Evolutionary conservation across 2,888 invertebrate genomes (phyloP), one percentile per base, ranked within the genome.

Genomic region (Bibio marci): DNA sequence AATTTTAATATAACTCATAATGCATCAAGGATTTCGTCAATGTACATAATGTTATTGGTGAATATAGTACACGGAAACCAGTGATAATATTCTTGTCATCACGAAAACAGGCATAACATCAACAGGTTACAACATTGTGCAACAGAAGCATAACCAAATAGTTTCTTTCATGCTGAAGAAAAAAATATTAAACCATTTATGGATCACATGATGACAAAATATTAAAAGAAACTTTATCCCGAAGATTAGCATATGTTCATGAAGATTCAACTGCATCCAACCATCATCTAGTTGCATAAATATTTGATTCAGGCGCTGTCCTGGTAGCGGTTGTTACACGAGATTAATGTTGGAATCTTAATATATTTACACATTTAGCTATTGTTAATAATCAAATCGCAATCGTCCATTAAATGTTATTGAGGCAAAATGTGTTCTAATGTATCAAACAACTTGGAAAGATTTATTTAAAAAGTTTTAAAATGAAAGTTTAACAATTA

Each of bases 361-460:
- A 79, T 42, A 81, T 95, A 40, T 78, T 78, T 39, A 81, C 91
- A 0, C 90, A 97, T 62, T 72, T 97, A n/a, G 92, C 90, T 22
- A 76, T 99, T 35, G 79, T 98, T 30, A 94, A 95, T 74, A 98
- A 94, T 97, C 74, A 98, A 98, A 54, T 94, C 95, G 0, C 92
- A 95, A 58, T 80, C 68, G 97, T 3, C 94, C 97, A 0, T 64
- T 81, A 7, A 77, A 83, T 42, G 97, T 97, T 61, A 80, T 87
- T 15, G 90, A 92, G 56, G 83, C 92, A 26, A 82, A 94, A 52
- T 94, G 92, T 46, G 91, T 97, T 10, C 71, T 98, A 4, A 80
- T 99, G 73, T 98, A 97, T 60, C 97, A 92, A 51, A 82, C 80
- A 40, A 91, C 94, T 10, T 97, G 97, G 63, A 97, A 95, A 64